Evolutionary conservation across 2,888 invertebrate species (phyloP), one percentile per base, ranked within the genome.

Genomic region (Nemotelus pantherinus): DNA sequence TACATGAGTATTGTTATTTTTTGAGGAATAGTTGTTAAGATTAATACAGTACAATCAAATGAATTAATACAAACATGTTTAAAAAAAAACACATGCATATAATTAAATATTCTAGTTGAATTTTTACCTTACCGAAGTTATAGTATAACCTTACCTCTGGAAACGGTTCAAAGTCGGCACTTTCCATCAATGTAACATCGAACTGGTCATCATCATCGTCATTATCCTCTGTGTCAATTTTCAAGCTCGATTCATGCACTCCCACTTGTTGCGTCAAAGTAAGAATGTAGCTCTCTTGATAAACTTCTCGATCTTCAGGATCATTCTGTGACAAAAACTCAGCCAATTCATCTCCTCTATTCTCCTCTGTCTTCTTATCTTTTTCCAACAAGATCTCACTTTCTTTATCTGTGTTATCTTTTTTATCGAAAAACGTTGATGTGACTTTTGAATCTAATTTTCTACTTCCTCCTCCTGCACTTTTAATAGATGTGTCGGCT

Each of bases 201-300:
- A 79, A 77, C 57, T 68, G 10, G 2, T 47, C 77, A 53, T 25
- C 25, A 25, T 25, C 25, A 25, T 25, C 25, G 25, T 1, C 25
- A 25, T 25, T 25, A 25, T 25, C 25, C 25, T 80, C 79, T 10
- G 77, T 77, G 39, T 81, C 79, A 39, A 68, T 80, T 43, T 71
- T 57, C 2, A 55, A 10, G 68, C 53, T 75, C 2, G 57, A 44
- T 2, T 53, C 76, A n/a, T 25, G 25, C 25, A 58, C 60, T 45
- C 76, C 70, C 39, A 82, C 80, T 67, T 84, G 81, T 85, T 93
- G 93, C 0, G 92, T 90, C 86, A 94, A 90, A 60, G 93, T 93
- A 68, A 94, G 87, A 78, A 93, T 85, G 82, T 93, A 94, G 83
- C 91, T 92, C 67, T 91, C 92, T 83, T 89, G 90, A 81, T 90